Percentiles rank a stretch among this genome's conserved stretches.
These are phyloP conservation scores for Laupala kohalensis DNA, from an alignment of 1,140 invertebrate species.

Conservation along the genomic window DNA sequence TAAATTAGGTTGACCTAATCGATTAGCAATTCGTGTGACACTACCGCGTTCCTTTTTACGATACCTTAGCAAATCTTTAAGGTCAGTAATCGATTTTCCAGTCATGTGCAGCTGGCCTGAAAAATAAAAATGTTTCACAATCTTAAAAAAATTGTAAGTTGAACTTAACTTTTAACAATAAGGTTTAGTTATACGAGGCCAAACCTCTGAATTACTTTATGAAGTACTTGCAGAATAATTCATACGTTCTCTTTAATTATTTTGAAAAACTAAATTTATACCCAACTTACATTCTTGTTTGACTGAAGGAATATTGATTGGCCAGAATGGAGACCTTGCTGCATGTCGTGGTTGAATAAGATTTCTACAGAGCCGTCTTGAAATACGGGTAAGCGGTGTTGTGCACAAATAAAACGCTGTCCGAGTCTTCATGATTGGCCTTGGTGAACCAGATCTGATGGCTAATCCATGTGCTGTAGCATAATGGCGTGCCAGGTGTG, in stretches of 20 bases:
- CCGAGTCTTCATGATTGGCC: slow-evolving; percentile 91
- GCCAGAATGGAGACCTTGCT: slow-evolving; percentile 73
- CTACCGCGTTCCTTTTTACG: slow-evolving; percentile 42
- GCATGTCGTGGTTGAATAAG: slow-evolving; percentile 73
- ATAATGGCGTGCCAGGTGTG: slow-evolving; percentile 82
- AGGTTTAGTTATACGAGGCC: too few species aligned
- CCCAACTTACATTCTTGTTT: slow-evolving; percentile 65
- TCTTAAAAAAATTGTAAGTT: too few species aligned
- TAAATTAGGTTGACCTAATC: slow-evolving; percentile 49
- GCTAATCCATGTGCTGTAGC: slow-evolving; percentile 76
- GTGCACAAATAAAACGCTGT: slow-evolving; percentile 90
- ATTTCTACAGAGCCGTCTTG: slow-evolving; percentile 68
- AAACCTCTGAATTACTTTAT: too few species aligned
- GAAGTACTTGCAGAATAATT: background rate
- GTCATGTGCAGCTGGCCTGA: slow-evolving; percentile 45
- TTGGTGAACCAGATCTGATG: slow-evolving; percentile 54
- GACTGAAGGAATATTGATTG: slow-evolving; percentile 69
- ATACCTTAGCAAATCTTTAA: slow-evolving; percentile 40
- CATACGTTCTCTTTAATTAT: background rate
- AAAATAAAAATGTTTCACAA: slow-evolving; percentile 12
- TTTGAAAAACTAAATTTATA: background rate
- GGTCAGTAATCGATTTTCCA: slow-evolving; percentile 42
- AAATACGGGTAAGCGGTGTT: slow-evolving; percentile 74
- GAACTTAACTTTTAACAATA: too few species aligned
- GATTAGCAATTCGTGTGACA: slow-evolving; percentile 64